Percentiles rank a stretch among this genome's conserved stretches.
Evolutionary conservation across 2,113 vertebrate genomes (phyloP).

Genomic region (Gobiocypris rarus): DNA sequence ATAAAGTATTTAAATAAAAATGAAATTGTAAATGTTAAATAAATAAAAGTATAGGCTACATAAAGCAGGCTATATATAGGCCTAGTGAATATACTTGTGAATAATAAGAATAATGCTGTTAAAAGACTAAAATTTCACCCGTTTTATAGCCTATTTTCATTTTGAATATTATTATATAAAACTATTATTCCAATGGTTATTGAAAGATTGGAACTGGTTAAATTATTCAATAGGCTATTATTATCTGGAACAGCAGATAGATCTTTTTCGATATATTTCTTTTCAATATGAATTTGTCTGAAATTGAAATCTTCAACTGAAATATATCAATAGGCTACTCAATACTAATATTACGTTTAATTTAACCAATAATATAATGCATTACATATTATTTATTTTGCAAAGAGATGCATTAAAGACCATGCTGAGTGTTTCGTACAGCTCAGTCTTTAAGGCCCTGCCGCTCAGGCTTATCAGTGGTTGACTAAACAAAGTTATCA

Average conservation of each 20-base stretch:
- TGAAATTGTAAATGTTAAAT: too few relatives aligned
- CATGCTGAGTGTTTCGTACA: background rate
- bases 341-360: background rate
- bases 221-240: too few relatives aligned
- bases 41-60: too few relatives aligned
- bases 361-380: background rate
- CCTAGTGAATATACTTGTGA: background rate
- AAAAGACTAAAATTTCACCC: background rate
- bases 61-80: too few relatives aligned
- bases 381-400: background rate
- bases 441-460: background rate
- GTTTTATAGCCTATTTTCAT: background rate
- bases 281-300: too few relatives aligned
- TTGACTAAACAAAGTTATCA: conserved; percentile 42
- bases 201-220: too few relatives aligned
- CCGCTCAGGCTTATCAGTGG: conserved; percentile 27
- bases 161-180: background rate
- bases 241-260: too few relatives aligned
- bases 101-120: background rate
- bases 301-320: background rate
- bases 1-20: background rate
- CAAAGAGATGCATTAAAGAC: background rate
- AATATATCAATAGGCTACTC: background rate
- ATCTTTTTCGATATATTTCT: too few relatives aligned
- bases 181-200: too few relatives aligned